These are phyloP conservation scores for Deilephila porcellus DNA, from an alignment of 2,888 invertebrate species.

Conservation along the genomic window DNA sequence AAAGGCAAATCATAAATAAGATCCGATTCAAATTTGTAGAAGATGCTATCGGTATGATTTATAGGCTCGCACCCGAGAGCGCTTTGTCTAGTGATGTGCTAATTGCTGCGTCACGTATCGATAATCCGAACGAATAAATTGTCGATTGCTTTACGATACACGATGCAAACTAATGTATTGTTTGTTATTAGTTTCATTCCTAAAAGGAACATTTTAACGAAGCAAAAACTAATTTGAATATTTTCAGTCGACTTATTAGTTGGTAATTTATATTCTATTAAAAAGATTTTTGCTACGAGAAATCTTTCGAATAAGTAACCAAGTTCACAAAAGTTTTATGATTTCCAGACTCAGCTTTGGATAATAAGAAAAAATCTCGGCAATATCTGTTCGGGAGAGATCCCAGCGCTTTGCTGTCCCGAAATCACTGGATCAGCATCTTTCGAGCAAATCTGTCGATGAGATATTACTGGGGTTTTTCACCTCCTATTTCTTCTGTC, in stretches of 20 bases:
- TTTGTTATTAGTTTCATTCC: background rate
- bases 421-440: conserved; percentile 61
- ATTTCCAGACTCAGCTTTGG: conserved; percentile 5
- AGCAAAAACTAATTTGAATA: conserved; percentile 19
- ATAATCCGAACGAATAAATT: conserved; percentile 56
- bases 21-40: conserved; percentile 86
- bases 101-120: conserved; percentile 74
- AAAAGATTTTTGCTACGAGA: background rate
- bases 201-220: background rate
- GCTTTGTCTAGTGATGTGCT: conserved; percentile 82
- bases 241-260: conserved; percentile 6
- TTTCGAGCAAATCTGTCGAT: conserved; percentile 63
- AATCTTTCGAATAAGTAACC: conserved; percentile 23
- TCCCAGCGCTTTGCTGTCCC: conserved; percentile 49
- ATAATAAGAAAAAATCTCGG: conserved; percentile 26
- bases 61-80: conserved; percentile 82
- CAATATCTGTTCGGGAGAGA: conserved; percentile 39
- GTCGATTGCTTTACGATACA: conserved; percentile 40
- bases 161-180: conserved; percentile 2
- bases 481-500: conserved; percentile 62
- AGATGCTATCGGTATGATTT: conserved; percentile 85
- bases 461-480: conserved; percentile 64
- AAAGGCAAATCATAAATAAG: conserved; percentile 85
- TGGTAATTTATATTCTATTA: background rate
- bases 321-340: conserved; percentile 13